Evolutionary conservation across 2,113 vertebrate species (phyloP).

Genomic region (Oreochromis spilurus): DNA sequence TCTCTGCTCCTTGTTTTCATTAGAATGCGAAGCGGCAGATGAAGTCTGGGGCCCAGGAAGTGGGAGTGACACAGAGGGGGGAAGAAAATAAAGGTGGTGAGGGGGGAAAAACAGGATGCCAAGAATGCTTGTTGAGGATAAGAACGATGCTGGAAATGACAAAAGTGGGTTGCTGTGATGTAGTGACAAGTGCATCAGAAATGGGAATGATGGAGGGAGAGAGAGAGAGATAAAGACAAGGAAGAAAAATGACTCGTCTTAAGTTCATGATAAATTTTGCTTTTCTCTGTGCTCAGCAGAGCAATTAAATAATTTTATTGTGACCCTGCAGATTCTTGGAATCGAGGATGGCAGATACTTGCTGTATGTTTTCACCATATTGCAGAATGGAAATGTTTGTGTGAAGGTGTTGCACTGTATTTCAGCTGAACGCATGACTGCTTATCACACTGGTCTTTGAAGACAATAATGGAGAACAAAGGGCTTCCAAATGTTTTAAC

Average conservation of each 20-base stretch:
- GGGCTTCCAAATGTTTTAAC: slow-evolving; percentile 11
- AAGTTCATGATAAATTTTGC: background rate
- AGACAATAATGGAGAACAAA: slow-evolving; percentile 34
- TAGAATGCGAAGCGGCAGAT: background rate
- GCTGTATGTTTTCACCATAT: background rate
- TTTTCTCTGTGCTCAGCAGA: background rate
- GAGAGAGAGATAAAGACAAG: background rate
- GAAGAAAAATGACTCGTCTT: background rate
- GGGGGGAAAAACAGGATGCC: background rate
- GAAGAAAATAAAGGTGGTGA: slow-evolving; percentile 13
- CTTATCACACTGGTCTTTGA: slow-evolving; percentile 13
- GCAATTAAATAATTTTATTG: background rate
- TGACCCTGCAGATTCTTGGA: background rate
- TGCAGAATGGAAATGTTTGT: background rate
- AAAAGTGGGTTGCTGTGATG: slow-evolving; percentile 24
- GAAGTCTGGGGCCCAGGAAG: background rate
- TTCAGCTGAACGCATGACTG: background rate
- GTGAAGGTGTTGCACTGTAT: background rate
- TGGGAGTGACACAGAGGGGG: background rate
- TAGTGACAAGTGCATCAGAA: slow-evolving; percentile 7
- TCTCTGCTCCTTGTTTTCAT: background rate
- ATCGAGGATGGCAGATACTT: background rate
- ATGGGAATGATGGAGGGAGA: background rate
- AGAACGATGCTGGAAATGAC: background rate
- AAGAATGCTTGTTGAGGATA: slow-evolving; percentile 26